Percentiles rank a stretch among this genome's conserved stretches.
These are phyloP conservation scores for Drosophila persimilis DNA, from an alignment of 1,140 invertebrate species.

Conservation along the genomic window DNA sequence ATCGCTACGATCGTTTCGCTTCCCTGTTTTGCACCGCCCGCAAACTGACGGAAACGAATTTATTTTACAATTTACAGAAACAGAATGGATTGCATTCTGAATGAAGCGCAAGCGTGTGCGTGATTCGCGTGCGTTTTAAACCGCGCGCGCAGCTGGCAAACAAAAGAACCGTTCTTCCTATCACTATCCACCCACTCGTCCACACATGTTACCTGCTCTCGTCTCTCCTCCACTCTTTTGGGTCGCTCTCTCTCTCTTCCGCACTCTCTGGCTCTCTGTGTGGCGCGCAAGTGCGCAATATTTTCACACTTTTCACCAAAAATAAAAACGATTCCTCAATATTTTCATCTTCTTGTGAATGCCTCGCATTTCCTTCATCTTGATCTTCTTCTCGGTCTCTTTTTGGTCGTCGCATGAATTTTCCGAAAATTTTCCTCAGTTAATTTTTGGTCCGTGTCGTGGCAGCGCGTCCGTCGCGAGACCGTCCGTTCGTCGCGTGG, in stretches of 20 bases:
- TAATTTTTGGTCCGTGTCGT: constrained; percentile 77
- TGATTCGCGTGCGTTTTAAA: constrained; percentile 29
- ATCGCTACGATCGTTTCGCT: constrained; percentile 28
- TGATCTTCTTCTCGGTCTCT: constrained; percentile 40
- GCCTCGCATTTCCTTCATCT: constrained; percentile 45
- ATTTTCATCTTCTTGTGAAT: constrained; percentile 51
- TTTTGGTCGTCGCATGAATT: constrained; percentile 52
- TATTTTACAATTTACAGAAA: constrained; percentile 29
- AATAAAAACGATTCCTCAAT: constrained; percentile 81
- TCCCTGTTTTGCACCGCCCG: constrained; percentile 52
- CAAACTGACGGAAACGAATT: constrained; percentile 64
- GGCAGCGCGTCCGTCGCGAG: constrained; percentile 71
- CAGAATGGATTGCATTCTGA: constrained; percentile 56
- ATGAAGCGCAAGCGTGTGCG: constrained; percentile 18
- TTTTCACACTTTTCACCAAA: constrained; percentile 80
- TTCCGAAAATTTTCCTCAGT: constrained; percentile 68
- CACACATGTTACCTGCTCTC: constrained; percentile 19
- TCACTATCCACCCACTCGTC: constrained; percentile 37
- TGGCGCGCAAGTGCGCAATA: constrained; percentile 71
- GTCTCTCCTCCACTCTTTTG: constrained; percentile 5
- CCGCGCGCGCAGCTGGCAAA: constrained; percentile 16
- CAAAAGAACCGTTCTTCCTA: constrained; percentile 52
- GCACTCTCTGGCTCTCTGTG: constrained; percentile 36
- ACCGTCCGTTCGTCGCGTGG: constrained; percentile 32
- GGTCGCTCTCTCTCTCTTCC: constrained; percentile 8